phyloP scores from a whole-genome alignment of 2,888 invertebrate genomes.

The Tachina lurida region DNA sequence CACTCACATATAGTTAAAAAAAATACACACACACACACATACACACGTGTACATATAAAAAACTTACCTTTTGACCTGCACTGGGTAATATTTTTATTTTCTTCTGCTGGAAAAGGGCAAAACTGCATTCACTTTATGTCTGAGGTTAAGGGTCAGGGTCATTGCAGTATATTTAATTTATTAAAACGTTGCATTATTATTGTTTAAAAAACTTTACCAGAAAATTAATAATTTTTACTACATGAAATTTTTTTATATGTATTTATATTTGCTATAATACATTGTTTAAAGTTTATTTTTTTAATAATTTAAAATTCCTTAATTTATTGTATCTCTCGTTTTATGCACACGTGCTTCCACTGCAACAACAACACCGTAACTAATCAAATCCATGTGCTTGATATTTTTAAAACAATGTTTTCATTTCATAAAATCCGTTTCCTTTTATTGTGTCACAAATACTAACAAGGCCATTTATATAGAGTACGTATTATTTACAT shows the following conservation, averaged over 20 bases:
- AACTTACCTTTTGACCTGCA: conserved; percentile 46
- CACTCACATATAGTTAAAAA: background rate
- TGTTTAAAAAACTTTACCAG: background rate
- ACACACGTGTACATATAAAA: conserved; percentile 1
- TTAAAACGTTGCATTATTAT: background rate
- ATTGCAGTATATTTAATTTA: conserved; percentile 43
- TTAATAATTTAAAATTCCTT: background rate
- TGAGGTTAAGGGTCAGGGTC: conserved; percentile 59
- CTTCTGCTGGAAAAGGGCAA: background rate
- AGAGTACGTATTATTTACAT: background rate
- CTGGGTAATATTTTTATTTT: conserved; percentile 14
- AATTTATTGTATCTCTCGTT: conserved; percentile 32
- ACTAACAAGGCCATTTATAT: background rate
- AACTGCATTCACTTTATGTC: conserved; percentile 31
- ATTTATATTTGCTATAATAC: background rate
- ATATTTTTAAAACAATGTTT: conserved; percentile 50
- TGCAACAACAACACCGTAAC: conserved; percentile 68
- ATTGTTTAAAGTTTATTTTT: background rate
- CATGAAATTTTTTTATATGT: background rate
- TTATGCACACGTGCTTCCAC: conserved; percentile 57
- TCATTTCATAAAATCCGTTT: conserved; percentile 8
- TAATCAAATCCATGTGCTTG: conserved; percentile 66
- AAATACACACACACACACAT: background rate
- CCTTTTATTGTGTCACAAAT: conserved; percentile 12
- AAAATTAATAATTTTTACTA: background rate